phyloP scores from a whole-genome alignment of 2,888 invertebrate species.

The Escarpia spicata region DNA sequence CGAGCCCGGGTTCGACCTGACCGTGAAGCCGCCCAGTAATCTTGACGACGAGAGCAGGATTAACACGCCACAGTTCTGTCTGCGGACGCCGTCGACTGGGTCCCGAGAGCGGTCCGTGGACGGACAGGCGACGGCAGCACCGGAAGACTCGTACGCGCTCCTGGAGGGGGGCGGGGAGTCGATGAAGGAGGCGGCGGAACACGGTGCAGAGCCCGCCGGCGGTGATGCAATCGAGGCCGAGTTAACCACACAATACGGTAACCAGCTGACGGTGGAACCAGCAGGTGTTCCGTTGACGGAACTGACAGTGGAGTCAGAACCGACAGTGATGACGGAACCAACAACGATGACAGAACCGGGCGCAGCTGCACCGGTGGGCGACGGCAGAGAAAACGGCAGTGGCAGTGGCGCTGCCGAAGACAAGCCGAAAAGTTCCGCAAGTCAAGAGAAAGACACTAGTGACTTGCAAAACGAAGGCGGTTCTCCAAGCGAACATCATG shows the following conservation, averaged over 20 bases:
- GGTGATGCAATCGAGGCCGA: background rate
- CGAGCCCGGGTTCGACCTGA: background rate
- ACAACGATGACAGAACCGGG: background rate
- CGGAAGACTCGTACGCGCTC: background rate
- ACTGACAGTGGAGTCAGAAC: background rate
- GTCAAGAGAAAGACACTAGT: background rate
- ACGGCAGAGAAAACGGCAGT: background rate
- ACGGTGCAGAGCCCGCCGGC: background rate
- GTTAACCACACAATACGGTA: background rate
- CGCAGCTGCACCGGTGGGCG: background rate
- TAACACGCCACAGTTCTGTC: background rate
- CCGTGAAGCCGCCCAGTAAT: background rate
- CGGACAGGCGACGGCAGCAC: background rate
- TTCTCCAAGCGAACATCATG: background rate
- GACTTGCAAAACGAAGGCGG: background rate
- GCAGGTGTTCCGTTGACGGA: background rate
- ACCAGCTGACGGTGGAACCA: background rate
- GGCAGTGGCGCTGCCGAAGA: background rate
- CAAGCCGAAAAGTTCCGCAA: background rate
- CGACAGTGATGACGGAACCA: background rate
- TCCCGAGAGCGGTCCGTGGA: background rate
- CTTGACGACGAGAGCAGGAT: constrained; percentile 7
- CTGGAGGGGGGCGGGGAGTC: background rate
- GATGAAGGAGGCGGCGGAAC: background rate
- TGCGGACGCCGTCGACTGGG: background rate